These are phyloP conservation scores for Nylanderia fulva DNA, from an alignment of 1,140 invertebrate species.

Conservation along the genomic window DNA sequence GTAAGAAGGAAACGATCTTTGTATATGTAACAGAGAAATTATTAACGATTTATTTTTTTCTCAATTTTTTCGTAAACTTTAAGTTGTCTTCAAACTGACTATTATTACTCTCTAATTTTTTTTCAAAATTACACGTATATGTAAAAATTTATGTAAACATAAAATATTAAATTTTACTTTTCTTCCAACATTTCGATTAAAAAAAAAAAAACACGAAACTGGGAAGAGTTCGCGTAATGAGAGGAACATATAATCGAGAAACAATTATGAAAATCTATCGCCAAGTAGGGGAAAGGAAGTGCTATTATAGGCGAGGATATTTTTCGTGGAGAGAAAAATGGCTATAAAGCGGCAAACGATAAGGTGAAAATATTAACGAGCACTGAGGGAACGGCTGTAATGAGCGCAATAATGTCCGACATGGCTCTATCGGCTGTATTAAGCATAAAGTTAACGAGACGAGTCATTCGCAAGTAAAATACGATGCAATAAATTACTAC, in stretches of 20 bases:
- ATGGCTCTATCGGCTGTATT: background rate
- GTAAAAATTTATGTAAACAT: background rate
- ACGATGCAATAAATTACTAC: background rate
- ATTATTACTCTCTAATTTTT: background rate
- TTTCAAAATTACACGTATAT: background rate
- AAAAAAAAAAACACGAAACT: background rate
- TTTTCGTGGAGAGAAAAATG: conserved; percentile 44
- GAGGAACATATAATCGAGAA: background rate
- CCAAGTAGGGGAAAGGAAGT: background rate
- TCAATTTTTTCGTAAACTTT: background rate
- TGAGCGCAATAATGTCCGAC: conserved; percentile 36
- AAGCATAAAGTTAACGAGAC: background rate
- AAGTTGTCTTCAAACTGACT: background rate
- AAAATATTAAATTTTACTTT: background rate
- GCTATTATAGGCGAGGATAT: conserved; percentile 25
- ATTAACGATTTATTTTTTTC: background rate
- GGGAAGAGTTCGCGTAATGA: background rate
- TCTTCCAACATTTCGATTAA: background rate
- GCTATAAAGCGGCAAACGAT: conserved; percentile 46
- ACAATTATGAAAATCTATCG: conserved; percentile 22
- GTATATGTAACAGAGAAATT: background rate
- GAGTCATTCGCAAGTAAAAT: background rate
- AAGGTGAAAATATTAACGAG: conserved; percentile 54
- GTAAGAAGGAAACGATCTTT: background rate
- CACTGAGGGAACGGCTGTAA: conserved; percentile 24